Base-by-base conservation (phyloP, 2,113 vertebrate genomes). In the Fulica atra region DNA sequence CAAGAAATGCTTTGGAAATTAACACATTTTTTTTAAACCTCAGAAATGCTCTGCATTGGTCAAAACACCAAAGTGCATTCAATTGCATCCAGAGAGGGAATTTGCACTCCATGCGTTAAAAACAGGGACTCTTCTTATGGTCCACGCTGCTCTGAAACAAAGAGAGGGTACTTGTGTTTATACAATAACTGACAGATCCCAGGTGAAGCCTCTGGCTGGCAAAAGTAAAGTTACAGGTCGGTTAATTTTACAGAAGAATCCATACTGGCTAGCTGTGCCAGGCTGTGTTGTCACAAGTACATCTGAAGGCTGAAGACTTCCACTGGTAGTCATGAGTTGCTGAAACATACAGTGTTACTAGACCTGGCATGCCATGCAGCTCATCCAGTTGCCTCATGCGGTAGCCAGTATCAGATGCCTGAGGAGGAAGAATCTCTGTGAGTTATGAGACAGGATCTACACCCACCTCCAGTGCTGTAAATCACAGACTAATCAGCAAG, bases 71-170 rank as follows among this genome's bases (percentile, higher is more conserved):
- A 69, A 57, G 6, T 61, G 25, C 28, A 33, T 15, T 71, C 35
- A 11, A 46, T 35, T 78, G 36, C 31, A 56, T 29, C 21, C 48
- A 63, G 35, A n/a, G 20, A 69, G 33, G 21, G 36, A 24, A 57
- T 33, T 0, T 66, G 31, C 5, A 36, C 13, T n/a, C 6, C 0
- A 1, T 4, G 7, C 57, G 5, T 19, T n/a, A 46, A 60, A 81
- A 89, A 7, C 2, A 3, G 33, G 2, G 40, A 16, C 3, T 57
- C 13, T 71, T 38, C 16, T 3, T 29, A 4, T 38, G 8, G 14
- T 46, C 29, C 35, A 44, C 13, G 17, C 8, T 33, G 9, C 42
- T 25, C 26, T 53, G 70, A 85, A 56, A 48, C 11, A 23, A 42
- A 28, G 51, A 56, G 26, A 63, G 20, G n/a, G 21, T 38, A 36